A percentile compares a stretch with the other conserved stretches of the same genome.
Evolutionary conservation across 2,797 vertebrate genomes (phyloP).

Genomic region (Neosilurus hyrtlii): DNA sequence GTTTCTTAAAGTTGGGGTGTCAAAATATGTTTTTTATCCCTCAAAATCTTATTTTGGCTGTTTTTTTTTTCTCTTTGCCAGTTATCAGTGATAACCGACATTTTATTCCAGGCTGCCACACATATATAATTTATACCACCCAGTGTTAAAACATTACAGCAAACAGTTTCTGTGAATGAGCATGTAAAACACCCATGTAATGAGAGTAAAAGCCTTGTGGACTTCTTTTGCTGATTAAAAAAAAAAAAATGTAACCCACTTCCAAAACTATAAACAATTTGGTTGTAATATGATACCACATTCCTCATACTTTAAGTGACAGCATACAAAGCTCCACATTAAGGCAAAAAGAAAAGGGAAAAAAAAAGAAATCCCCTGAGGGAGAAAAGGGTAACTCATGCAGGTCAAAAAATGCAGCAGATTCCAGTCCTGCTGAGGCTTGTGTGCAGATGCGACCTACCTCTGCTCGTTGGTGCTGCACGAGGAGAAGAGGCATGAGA

Average conservation of each 20-base stretch:
- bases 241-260: background rate
- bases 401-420: slow-evolving; percentile 17
- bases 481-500: slow-evolving; percentile 35
- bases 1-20: background rate
- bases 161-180: background rate
- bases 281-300: background rate
- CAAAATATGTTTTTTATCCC: background rate
- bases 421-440: slow-evolving; percentile 42
- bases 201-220: slow-evolving; percentile 6
- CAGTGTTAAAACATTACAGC: slow-evolving; percentile 1
- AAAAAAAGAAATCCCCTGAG: background rate
- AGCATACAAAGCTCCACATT: slow-evolving; percentile 39
- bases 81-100: background rate
- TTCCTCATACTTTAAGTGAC: slow-evolving; percentile 36
- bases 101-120: slow-evolving; percentile 11
- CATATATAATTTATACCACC: slow-evolving; percentile 1
- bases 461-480: slow-evolving; percentile 67
- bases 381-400: slow-evolving; percentile 23
- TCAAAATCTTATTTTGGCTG: background rate
- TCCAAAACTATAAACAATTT: slow-evolving; percentile 8
- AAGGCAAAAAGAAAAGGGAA: background rate
- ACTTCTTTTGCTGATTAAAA: slow-evolving; percentile 26
- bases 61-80: background rate
- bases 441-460: slow-evolving; percentile 65
- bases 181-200: background rate